Conservation (phyloP, 2,888 invertebrate species). For the Ennomos erosarius region DNA sequence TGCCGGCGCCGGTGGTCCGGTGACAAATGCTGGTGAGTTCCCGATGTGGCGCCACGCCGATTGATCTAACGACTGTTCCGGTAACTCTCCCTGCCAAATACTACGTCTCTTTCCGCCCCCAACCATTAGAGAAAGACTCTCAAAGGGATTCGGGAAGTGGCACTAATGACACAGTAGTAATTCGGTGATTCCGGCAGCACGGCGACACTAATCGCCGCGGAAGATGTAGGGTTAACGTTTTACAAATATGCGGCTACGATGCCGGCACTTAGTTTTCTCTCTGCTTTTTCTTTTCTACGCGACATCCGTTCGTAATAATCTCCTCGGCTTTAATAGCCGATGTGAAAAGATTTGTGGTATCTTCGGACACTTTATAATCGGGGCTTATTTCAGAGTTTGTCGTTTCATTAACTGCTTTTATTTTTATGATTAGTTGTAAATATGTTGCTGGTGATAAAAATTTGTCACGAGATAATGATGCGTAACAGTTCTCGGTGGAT, state of each 20-base stretch:
- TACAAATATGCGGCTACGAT: slow-evolving; percentile 60
- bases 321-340: slow-evolving; percentile 27
- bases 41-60: slow-evolving; percentile 74
- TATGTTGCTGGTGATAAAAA: slow-evolving; percentile 8
- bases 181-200: slow-evolving; percentile 66
- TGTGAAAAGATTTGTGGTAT: slow-evolving; percentile 29
- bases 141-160: slow-evolving; percentile 65
- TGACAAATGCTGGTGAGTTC: slow-evolving; percentile 80
- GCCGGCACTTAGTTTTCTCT: slow-evolving; percentile 44
- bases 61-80: slow-evolving; percentile 76
- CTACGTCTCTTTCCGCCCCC: slow-evolving; percentile 45
- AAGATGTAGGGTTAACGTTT: slow-evolving; percentile 58
- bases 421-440: slow-evolving; percentile 19
- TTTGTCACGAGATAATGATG: slow-evolving; percentile 13
- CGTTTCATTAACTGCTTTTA: slow-evolving; percentile 25
- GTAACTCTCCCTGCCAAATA: slow-evolving; percentile 55
- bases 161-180: slow-evolving; percentile 67
- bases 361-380: slow-evolving; percentile 23
- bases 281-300: slow-evolving; percentile 48
- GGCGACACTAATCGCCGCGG: slow-evolving; percentile 69
- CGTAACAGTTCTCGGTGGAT: not conserved
- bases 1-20: slow-evolving; percentile 81
- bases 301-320: slow-evolving; percentile 56
- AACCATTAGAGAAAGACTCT: slow-evolving; percentile 42
- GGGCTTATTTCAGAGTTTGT: slow-evolving; percentile 25